phyloP scores from a whole-genome alignment of 2,113 vertebrate species.

The Athene noctua region DNA sequence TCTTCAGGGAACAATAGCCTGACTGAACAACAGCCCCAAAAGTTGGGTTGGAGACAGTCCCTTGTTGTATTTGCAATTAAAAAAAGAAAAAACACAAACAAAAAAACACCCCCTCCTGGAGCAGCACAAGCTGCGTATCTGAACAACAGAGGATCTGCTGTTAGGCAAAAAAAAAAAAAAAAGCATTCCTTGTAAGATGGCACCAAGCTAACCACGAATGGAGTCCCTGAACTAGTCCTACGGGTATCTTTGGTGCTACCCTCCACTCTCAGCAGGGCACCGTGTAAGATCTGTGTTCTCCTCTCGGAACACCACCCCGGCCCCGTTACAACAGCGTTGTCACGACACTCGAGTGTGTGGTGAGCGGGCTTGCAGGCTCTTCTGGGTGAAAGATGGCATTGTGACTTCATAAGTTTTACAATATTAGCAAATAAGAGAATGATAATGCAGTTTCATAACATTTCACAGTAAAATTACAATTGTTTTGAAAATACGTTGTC shows the following conservation, averaged over 20 bases:
- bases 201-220: background rate
- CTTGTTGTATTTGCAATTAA: background rate
- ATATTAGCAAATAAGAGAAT: background rate
- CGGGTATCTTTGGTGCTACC: background rate
- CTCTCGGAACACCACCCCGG: background rate
- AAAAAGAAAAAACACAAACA: background rate
- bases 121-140: background rate
- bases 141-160: background rate
- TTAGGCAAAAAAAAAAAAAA: background rate
- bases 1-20: background rate
- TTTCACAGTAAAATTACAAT: constrained; percentile 22
- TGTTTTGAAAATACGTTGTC: background rate
- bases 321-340: background rate
- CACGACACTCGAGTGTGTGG: background rate
- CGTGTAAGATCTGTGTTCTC: fast-evolving
- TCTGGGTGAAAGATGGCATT: background rate
- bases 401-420: background rate
- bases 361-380: background rate
- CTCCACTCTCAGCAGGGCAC: background rate
- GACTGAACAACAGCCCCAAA: background rate
- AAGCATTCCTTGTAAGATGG: background rate
- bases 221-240: background rate
- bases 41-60: background rate
- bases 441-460: background rate
- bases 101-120: background rate